Evolutionary conservation across 2,113 vertebrate genomes (phyloP), one percentile per base, ranked within the genome.

Genomic region (Shinisaurus crocodilurus): DNA sequence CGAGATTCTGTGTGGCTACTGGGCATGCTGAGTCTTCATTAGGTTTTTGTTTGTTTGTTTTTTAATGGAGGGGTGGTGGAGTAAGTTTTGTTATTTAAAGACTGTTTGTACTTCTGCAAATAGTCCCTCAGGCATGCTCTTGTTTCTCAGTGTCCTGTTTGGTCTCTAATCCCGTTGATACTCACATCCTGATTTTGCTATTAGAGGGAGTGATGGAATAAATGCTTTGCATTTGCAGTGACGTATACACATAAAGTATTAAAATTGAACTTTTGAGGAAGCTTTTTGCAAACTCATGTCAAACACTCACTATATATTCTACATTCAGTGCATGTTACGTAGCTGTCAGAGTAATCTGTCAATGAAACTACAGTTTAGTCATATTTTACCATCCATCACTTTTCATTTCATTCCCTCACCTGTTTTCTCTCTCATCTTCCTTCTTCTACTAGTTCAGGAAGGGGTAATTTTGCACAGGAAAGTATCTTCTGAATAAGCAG

Each of bases 401-500:
- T 90, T 6, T 86, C 0, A 0, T 40, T 86, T 67, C 57, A 86
- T 90, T 79, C 72, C 89, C 74, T 94, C 85, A 94, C 88, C 50
- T 86, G 0, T 76, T 80, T 83, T 95, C 88, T 84, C 77, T 89
- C 90, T 85, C 48, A 83, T 93, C 89, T 87, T 63, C 79, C n/a
- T 77, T 88, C n/a, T 3, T 6, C 84, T 90, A 86, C 85, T 69
- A 90, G 91, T 90, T 94, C 91, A 81, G 85, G 83, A 91, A 94
- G 93, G 88, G 60, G 92, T 93, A 88, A 92, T 95, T 96, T 91
- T 92, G 70, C 91, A 94, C 90, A 76, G 90, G 84, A 93, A 84
- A 45, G 18, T 84, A 83, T 79, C 50, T 92, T 87, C 82, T 70
- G 89, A 72, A 90, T 63, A 81, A 93, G 67, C 54, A 75, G 85